Conservation (phyloP, 1,140 invertebrate species). For the Neodiprion lecontei region DNA sequence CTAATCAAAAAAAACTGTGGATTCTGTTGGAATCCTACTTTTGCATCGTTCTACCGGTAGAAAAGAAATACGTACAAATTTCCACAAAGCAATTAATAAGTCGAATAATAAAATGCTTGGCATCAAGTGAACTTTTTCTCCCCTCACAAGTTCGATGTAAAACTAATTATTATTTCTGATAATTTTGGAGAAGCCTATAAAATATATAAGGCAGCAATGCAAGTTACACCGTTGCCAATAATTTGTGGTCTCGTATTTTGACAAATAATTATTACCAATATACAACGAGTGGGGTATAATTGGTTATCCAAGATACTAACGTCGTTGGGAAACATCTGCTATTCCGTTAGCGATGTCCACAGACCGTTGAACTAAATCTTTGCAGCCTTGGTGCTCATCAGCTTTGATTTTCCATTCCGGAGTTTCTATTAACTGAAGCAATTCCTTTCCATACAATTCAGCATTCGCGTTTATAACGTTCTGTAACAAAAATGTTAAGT, state of each 20-base stretch:
- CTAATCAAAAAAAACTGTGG: constrained; percentile 10
- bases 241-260: too few species aligned
- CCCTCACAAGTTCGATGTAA: not conserved
- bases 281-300: constrained; percentile 8
- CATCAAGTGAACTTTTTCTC: too few species aligned
- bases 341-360: constrained; percentile 43
- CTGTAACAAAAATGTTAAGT: constrained; percentile 30
- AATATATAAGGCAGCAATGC: too few species aligned
- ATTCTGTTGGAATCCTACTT: constrained; percentile 23
- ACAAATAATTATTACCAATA: not conserved
- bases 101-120: too few species aligned
- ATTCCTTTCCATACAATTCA: constrained; percentile 43
- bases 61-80: constrained; percentile 10
- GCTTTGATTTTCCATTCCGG: constrained; percentile 39
- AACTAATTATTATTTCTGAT: not conserved
- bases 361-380: constrained; percentile 44
- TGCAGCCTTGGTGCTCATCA: constrained; percentile 40
- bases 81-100: not conserved
- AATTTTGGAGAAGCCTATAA: not conserved
- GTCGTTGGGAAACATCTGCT: constrained; percentile 33
- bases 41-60: constrained; percentile 16
- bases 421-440: constrained; percentile 37
- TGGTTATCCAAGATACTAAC: constrained; percentile 27
- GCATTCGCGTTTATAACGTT: constrained; percentile 41
- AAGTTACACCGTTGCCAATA: too few species aligned